Conservation (phyloP, 2,797 vertebrate genomes). For the Champsocephalus gunnari region DNA sequence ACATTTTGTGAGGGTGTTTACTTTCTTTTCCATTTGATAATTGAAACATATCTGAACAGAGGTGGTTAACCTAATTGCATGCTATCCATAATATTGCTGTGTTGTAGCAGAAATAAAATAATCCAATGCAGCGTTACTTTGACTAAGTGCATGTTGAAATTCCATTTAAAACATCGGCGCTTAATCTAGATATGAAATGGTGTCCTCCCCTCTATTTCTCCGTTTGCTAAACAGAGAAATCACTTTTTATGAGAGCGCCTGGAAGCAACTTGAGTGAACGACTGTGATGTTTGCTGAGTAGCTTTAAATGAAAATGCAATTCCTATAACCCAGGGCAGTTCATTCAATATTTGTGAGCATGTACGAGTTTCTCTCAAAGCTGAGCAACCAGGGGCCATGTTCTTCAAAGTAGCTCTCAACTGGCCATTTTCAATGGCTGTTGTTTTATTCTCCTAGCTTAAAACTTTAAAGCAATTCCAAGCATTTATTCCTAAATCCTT, state of each 20-base stretch:
- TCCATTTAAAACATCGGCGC: conserved; percentile 26
- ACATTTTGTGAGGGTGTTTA: conserved; percentile 55
- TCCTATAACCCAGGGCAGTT: conserved; percentile 66
- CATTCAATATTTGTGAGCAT: conserved; percentile 69
- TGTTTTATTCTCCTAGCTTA: conserved; percentile 17
- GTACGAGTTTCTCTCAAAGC: conserved; percentile 56
- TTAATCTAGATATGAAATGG: conserved; percentile 47
- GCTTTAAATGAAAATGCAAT: conserved; percentile 72
- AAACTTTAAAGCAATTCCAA: conserved; percentile 42
- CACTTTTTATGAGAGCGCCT: conserved; percentile 39
- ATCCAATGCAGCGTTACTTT: conserved; percentile 42
- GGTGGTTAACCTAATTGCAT: conserved; percentile 45
- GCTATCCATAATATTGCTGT: conserved; percentile 24
- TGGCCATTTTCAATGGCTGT: conserved; percentile 55
- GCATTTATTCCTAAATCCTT: conserved; percentile 4
- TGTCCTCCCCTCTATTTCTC: conserved; percentile 33
- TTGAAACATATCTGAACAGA: conserved; percentile 39
- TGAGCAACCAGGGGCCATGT: conserved; percentile 38
- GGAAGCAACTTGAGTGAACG: conserved; percentile 58
- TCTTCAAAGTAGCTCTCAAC: conserved; percentile 55
- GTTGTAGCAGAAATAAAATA: conserved; percentile 49
- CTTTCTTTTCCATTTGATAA: conserved; percentile 57
- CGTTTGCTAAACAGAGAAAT: conserved; percentile 54
- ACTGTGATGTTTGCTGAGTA: conserved; percentile 69
- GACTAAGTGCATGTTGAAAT: conserved; percentile 44